Conservation (phyloP, 1,140 invertebrate genomes). For the Heliconius himera region DNA sequence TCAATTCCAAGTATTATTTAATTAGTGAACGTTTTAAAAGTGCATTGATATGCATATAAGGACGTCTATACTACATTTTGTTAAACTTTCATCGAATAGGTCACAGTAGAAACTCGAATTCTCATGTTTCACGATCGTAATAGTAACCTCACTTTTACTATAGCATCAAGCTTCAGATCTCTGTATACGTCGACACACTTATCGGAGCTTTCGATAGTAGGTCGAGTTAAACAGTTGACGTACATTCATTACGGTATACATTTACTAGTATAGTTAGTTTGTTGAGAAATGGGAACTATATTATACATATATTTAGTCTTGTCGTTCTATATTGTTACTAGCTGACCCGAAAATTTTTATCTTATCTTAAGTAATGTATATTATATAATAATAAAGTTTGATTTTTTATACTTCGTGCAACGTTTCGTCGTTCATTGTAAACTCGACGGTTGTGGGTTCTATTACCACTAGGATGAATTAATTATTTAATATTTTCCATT, state of each 20-base stretch:
- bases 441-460: too few relatives aligned
- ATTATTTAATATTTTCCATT: too few relatives aligned
- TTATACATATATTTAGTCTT: too few relatives aligned
- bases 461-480: too few relatives aligned
- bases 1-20: not conserved
- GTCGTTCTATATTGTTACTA: too few relatives aligned
- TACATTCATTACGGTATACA: not conserved
- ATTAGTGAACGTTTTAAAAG: not conserved
- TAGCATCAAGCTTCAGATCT: not conserved
- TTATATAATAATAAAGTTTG: too few relatives aligned
- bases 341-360: not conserved
- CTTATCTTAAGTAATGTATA: not conserved
- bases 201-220: conserved; percentile 24
- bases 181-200: not conserved
- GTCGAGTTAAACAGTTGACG: not conserved
- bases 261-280: not conserved
- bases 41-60: not conserved
- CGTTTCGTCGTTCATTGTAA: too few relatives aligned
- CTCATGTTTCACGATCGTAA: conserved; percentile 16
- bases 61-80: not conserved
- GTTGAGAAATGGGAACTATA: not conserved
- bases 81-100: conserved; percentile 4
- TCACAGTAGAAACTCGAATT: conserved; percentile 6
- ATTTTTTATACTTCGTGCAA: too few relatives aligned
- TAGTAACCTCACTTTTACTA: conserved; percentile 30